Base-by-base conservation (phyloP, 1,140 invertebrate genomes). In the Nasonia vitripennis region DNA sequence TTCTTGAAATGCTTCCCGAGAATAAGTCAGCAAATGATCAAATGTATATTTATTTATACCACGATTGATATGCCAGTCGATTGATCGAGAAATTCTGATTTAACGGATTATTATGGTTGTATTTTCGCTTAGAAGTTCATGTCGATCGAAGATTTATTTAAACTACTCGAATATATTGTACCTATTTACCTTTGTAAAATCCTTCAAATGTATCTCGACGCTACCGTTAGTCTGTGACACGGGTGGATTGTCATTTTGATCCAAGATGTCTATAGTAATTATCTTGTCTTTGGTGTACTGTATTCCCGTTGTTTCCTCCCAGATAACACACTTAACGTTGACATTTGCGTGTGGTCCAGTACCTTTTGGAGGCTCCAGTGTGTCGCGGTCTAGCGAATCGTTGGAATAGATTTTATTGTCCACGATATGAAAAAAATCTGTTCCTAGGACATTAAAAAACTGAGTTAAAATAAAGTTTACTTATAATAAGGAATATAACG, bases 241-340 rank as follows among this genome's bases (percentile, higher is more conserved):
- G 0, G 93, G 93, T 7, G 92, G 91, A 90, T 94, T 94, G 81
- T 94, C 93, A 81, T 94, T 91, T 45, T 93, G 87, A 86, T 94
- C 93, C 48, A 93, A 81, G 23, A 94, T 83, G 17, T 91, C 89
- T 12, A 94, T 81, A 10, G 51, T 23, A 23, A 93, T 41, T 1
- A 88, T 88, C 55, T 88, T 88, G 41, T 90, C 88, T 17, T 89
- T 86, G 0, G 86, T 89, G 75, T 91, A 85, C 68, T 91, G 89
- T 11, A 70, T 75, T 0, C 89, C 91, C 14, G 89, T 88, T 7
- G 85, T 87, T 12, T 89, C 87, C 4, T 91, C 89, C 80, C 87
- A 90, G 0, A 93, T 85, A n/a, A 91, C 67, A 83, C 93, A 94
- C 14, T 86, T 89, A 2, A 93, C 87, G 12, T 87, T 45, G 37